phyloP scores from a whole-genome alignment of 35 echinoderm and acorn worm species.

The Lytechinus variegatus region DNA sequence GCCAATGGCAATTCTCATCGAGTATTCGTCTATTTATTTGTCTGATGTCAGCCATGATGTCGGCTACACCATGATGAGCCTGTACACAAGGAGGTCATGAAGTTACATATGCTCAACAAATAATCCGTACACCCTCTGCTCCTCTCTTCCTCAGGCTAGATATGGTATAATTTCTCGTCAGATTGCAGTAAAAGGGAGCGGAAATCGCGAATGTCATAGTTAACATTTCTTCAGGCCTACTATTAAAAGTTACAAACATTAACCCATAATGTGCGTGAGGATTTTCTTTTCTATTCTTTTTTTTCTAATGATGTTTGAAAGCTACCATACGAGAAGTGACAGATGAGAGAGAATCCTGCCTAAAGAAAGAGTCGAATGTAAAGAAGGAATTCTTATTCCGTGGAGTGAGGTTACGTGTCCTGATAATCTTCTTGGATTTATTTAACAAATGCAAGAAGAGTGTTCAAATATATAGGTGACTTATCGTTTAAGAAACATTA shows the following conservation, averaged over 20 bases:
- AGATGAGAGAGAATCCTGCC: too few relatives aligned
- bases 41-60: not conserved
- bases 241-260: not conserved
- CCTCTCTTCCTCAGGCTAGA: not conserved
- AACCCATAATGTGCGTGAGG: not conserved
- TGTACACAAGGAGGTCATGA: not conserved
- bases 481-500: too few relatives aligned
- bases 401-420: too few relatives aligned
- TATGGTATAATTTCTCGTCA: not conserved
- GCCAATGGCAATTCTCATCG: not conserved
- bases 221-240: not conserved
- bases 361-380: too few relatives aligned
- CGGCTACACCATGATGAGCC: not conserved
- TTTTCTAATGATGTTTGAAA: too few relatives aligned
- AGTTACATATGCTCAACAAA: constrained; percentile 5
- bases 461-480: too few relatives aligned
- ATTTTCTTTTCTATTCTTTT: not conserved
- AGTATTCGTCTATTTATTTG: not conserved
- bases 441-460: too few relatives aligned
- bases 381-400: too few relatives aligned
- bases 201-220: not conserved
- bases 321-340: too few relatives aligned
- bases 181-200: not conserved
- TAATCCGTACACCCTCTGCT: not conserved
- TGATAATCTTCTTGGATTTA: too few relatives aligned